A percentile compares a stretch with the other conserved stretches of the same genome.
These are phyloP conservation scores for Zeugodacus cucurbitae DNA, from an alignment of 1,140 invertebrate genomes.

Conservation along the genomic window DNA sequence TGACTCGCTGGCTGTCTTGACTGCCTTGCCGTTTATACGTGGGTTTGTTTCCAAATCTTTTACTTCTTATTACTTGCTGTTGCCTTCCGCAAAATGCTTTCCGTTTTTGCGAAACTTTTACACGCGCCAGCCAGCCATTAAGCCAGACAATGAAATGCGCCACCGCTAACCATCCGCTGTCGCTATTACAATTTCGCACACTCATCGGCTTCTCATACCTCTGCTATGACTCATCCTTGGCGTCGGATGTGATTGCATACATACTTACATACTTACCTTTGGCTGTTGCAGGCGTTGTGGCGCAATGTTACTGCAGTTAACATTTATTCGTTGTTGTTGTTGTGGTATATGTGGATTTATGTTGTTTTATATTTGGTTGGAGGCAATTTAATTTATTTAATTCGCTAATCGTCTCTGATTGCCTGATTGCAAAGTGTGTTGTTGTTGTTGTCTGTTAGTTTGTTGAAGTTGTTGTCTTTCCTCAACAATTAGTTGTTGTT, in stretches of 20 bases:
- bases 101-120: constrained; percentile 21
- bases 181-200: constrained; percentile 9
- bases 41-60: not conserved
- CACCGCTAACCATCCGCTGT: not conserved
- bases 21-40: not conserved
- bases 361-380: constrained; percentile 49
- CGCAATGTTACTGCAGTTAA: constrained; percentile 8
- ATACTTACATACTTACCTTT: not conserved
- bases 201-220: constrained; percentile 8
- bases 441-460: not conserved
- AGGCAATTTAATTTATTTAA: constrained; percentile 58
- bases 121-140: not conserved
- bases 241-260: not conserved
- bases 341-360: constrained; percentile 38
- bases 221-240: constrained; percentile 26
- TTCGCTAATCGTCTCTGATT: constrained; percentile 47
- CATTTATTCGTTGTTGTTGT: not conserved
- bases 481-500: not conserved
- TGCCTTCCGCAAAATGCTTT: not conserved
- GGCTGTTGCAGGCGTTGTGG: constrained; percentile 27
- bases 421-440: not conserved
- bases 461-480: not conserved
- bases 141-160: constrained; percentile 28
- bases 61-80: not conserved
- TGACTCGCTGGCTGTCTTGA: not conserved